These are phyloP conservation scores for Cephalopterus ornatus DNA, from an alignment of 2,113 vertebrate species.

Conservation along the genomic window DNA sequence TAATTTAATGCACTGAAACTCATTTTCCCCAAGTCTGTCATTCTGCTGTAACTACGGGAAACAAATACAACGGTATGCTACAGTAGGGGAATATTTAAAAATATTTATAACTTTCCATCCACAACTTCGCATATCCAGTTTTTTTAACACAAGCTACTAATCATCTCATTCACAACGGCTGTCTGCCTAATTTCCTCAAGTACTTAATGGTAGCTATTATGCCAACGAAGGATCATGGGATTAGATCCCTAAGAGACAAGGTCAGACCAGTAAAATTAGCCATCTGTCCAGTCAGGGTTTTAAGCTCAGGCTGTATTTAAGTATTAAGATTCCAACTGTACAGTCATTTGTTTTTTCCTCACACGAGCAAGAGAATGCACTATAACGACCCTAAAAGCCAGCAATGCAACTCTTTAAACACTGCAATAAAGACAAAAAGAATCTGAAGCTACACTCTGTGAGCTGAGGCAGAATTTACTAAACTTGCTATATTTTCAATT, in stretches of 20 bases:
- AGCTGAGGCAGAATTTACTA: not conserved
- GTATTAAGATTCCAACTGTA: slow-evolving; percentile 69
- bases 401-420: not conserved
- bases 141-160: not conserved
- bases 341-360: slow-evolving; percentile 14
- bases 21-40: not conserved
- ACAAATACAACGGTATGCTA: not conserved
- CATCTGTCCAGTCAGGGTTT: slow-evolving; percentile 74
- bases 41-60: not conserved
- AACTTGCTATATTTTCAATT: not conserved
- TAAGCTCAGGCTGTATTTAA: slow-evolving; percentile 72
- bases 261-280: slow-evolving; percentile 77
- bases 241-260: slow-evolving; percentile 63
- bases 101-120: not conserved
- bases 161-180: slow-evolving; percentile 32
- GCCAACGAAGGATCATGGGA: slow-evolving; percentile 71
- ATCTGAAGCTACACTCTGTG: not conserved
- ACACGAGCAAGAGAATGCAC: slow-evolving; percentile 3
- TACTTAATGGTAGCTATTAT: slow-evolving; percentile 47
- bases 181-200: slow-evolving; percentile 63
- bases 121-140: not conserved
- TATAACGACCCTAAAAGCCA: not conserved
- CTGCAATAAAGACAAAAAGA: not conserved
- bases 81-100: not conserved
- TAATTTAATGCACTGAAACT: not conserved